Base-by-base conservation (phyloP, 2,113 vertebrate genomes). In the Pleuronectes platessa region DNA sequence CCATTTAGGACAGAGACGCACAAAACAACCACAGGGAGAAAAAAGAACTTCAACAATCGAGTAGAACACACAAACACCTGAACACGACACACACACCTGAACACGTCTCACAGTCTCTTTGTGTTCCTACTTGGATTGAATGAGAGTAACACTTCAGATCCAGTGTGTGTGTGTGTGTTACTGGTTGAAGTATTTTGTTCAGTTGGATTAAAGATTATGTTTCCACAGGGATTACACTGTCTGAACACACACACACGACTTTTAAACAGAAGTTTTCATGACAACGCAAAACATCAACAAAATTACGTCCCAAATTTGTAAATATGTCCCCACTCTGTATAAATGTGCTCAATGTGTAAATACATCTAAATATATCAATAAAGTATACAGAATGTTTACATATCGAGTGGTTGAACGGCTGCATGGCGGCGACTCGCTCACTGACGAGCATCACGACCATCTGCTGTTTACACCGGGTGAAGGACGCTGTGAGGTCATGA, bases 151-250 rank as follows among this genome's bases (percentile, higher is more conserved):
- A 37, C 9, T 37, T 37, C 35, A 37, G 35, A 37, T 37, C 8
- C 9, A 37, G 35, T 37, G 35, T 37, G 35, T 37, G 35, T 37
- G 35, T 37, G 35, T 37, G 35, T 37, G 35, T 37, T 2, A 9
- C 17, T 45, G 42, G 42, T 45, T 14, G 42, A 60, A 66, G 70
- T 61, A 64, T 78, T n/a, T 69, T 65, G 68, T 60, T 51, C 76
- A 71, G 47, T 51, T 66, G 66, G 81, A 83, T 79, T 79, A 75
- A 1, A 74, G 76, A 78, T 81, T 70, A 75, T 59, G 10, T 21
- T 35, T 2, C 11, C 12, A 20, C 53, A 24, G 40, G 15, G 68
- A 71, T 76, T 66, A 66, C 40, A 49, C 40, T 17, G 45, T 47
- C 15, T 20, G 8, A 23, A 24, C 35, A 51, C n/a, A 69, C 61